Base-by-base conservation (phyloP, 1,140 invertebrate genomes). In the Maconellicoccus hirsutus region DNA sequence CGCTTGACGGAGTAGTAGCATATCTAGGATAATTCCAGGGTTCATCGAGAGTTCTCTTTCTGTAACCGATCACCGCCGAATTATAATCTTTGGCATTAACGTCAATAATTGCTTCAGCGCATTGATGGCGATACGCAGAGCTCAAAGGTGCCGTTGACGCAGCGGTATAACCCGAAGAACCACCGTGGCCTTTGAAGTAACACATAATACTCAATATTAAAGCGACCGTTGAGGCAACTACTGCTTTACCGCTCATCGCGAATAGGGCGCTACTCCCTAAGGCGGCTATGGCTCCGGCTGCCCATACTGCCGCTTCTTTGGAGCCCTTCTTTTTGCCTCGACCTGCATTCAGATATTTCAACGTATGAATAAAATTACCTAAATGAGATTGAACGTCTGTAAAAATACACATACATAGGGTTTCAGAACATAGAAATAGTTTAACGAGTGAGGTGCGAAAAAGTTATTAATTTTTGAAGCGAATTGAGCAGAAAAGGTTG, bases 191-290 rank as follows among this genome's bases (percentile, higher is more conserved):
- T 42, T 86, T 82, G 6, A 92, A 78, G 0, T 88, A 89, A 33
- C 89, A 83, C 42, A 91, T 86, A 1, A 86, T 87, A 0, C 89
- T 89, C 0, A 91, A 78, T 76, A 90, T 85, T 0, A 91, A 79
- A 0, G 90, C 88, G 84, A 91, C 87, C 59, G 91, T 76, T 8
- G 87, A 88, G 0, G 89, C 89, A 87, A 91, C 90, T 12, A 91
- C 76, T 2, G 90, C 90, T 79, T 92, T 91, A 23, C 89, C 89
- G 6, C 89, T 88, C 0, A 91, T 79, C 63, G 89, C 79, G 0
- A 89, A 89, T 3, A 92, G 77, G 0, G 84, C 87, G 16, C 87
- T 89, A 69, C 91, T 81, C 6, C 85, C 89, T 8, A 91, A 75
- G 0, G 89, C 87, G 75, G 88, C 86, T 0, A 91, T 77, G 1